These are phyloP conservation scores for Garra rufa DNA, from an alignment of 2,113 vertebrate genomes.

Conservation along the genomic window DNA sequence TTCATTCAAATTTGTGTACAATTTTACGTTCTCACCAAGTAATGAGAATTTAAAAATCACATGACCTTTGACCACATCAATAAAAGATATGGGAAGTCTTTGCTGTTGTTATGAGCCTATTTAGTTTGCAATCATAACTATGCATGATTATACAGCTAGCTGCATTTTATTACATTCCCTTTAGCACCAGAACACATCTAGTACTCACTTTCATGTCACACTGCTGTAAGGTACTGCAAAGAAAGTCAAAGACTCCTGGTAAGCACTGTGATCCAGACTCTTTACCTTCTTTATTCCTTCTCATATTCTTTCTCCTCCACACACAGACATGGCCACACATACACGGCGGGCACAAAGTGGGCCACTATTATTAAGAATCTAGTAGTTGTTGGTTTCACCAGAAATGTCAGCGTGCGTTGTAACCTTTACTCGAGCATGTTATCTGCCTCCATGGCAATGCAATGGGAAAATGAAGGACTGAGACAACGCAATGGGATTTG, in stretches of 20 bases:
- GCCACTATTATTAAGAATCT: constrained; percentile 61
- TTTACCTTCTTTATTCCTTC: constrained; percentile 32
- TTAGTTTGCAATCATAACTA: neutral
- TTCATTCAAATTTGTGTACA: too few species aligned
- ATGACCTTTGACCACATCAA: too few species aligned
- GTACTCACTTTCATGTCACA: neutral
- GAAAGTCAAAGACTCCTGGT: neutral
- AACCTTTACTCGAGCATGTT: constrained; percentile 78
- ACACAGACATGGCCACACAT: constrained; percentile 35
- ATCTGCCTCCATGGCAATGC: constrained; percentile 76
- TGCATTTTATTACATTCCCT: neutral
- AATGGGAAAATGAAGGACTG: constrained; percentile 59
- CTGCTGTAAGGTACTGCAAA: neutral
- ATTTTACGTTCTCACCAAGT: too few species aligned
- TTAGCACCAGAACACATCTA: neutral
- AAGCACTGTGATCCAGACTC: neutral
- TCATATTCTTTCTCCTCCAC: constrained; percentile 12
- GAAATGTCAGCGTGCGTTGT: constrained; percentile 79
- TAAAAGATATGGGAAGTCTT: neutral
- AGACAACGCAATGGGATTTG: constrained; percentile 74
- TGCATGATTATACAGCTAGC: neutral
- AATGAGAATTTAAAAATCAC: too few species aligned
- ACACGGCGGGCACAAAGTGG: constrained; percentile 23
- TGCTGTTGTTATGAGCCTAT: neutral
- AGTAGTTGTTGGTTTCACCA: constrained; percentile 70